Base-by-base conservation (phyloP, 2,888 invertebrate genomes). In the Agrotis exclamationis region DNA sequence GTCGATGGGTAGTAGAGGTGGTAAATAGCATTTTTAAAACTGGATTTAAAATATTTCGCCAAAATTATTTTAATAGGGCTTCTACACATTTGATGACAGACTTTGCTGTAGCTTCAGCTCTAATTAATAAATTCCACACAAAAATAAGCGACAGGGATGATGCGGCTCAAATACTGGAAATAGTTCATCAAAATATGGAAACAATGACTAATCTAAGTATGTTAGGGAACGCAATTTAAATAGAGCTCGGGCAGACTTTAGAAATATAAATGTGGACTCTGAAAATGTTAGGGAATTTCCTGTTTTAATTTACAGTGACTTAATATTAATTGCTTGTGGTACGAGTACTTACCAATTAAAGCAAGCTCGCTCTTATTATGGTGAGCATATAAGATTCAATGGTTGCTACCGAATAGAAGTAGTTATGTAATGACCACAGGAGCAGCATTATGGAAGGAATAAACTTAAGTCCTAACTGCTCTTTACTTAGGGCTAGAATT, bases 321-420 rank as follows among this genome's bases (percentile, higher is more conserved):
- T 76, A 22, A 70, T 73, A 20, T 70, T 70, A 48, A 67, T 77
- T 54, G 69, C 76, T 22, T 73, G 72, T 63, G 64, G n/a, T n/a
- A n/a, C n/a, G n/a, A n/a, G 73, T 16, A 70, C 67, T 20, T 77
- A 70, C 45, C 73, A 76, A 58, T 39, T 76, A 57, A 76, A 76
- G 45, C 73, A 70, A 59, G 73, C 76, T 73, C 76, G 67, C 70
- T 76, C 76, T 13, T 76, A 72, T 44, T 76, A 73, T 59, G 73
- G 66, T 44, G 59, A 76, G 60, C 76, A 73, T 66, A 72, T 62
- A 28, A 54, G 69, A 45, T 62, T 62, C n/a, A 60, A 76, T 66
- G 72, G 65, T 54, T 48, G 47, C 47, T 48, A 48, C 18, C 18
- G 22, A 24, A 76, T 68, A 45, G 64, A 71, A 57, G n/a, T n/a